Evolutionary conservation across 1,140 invertebrate genomes (phyloP).

Genomic region (Habropoda laboriosa): DNA sequence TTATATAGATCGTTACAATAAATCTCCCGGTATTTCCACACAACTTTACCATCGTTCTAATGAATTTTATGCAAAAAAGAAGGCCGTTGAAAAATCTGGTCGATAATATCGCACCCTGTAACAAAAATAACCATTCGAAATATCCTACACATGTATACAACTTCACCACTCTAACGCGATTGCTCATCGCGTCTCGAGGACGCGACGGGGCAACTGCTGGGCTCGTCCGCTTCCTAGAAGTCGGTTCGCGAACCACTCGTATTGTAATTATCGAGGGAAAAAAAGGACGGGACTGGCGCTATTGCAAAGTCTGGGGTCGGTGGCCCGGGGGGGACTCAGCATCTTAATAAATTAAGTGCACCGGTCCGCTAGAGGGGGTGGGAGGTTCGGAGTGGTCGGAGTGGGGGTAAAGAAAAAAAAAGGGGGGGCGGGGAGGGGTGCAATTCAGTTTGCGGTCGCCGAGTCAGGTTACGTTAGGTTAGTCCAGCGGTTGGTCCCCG

Average conservation of each 20-base stretch:
- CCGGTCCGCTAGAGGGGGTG: background rate
- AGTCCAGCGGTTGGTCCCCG: conserved; percentile 72
- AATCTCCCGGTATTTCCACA: background rate
- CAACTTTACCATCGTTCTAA: background rate
- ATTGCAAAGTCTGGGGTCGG: background rate
- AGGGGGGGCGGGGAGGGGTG: conserved; percentile 52
- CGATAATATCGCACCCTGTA: too few species aligned
- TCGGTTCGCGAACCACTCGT: background rate
- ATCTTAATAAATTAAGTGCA: conserved; percentile 43
- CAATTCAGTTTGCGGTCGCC: conserved; percentile 70
- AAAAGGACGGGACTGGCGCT: background rate
- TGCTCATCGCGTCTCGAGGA: background rate
- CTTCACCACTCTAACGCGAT: background rate
- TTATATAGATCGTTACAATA: background rate
- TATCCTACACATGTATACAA: too few species aligned
- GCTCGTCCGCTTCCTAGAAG: conserved; percentile 9
- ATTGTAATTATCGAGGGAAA: background rate
- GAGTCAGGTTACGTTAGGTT: conserved; percentile 66
- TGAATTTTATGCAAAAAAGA: conserved; percentile 19
- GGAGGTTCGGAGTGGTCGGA: conserved; percentile 1
- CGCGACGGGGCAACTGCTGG: too few species aligned
- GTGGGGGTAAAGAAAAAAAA: conserved; percentile 17
- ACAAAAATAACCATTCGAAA: too few species aligned
- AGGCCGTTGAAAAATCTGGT: background rate
- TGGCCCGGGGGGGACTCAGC: background rate